phyloP scores from a whole-genome alignment of 1,140 invertebrate genomes.

The Drosophila santomea region DNA sequence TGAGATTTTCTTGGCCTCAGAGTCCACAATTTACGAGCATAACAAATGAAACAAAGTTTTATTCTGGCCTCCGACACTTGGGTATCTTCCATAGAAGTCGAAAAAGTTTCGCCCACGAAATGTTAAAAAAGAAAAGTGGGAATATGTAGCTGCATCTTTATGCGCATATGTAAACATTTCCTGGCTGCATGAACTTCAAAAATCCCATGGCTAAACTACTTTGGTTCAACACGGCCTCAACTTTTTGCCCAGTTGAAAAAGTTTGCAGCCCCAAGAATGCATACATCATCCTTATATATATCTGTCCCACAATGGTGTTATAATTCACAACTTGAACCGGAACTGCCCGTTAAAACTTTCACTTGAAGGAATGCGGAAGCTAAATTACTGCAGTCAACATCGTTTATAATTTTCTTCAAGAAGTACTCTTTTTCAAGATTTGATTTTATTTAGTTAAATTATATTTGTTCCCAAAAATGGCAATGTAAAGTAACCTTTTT shows the following conservation, averaged over 20 bases:
- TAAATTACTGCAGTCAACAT: slow-evolving; percentile 37
- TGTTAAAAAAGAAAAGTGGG: background rate
- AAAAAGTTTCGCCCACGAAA: background rate
- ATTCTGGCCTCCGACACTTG: slow-evolving; percentile 3
- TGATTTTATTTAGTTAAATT: background rate
- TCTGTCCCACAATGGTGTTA: slow-evolving; percentile 56
- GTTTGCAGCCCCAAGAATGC: slow-evolving; percentile 28
- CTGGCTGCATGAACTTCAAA: slow-evolving; percentile 54
- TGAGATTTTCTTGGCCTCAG: slow-evolving; percentile 59
- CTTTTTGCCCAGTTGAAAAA: slow-evolving; percentile 46
- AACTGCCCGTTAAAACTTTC: slow-evolving; percentile 46
- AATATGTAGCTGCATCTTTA: slow-evolving; percentile 58
- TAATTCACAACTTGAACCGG: slow-evolving; percentile 63
- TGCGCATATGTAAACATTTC: slow-evolving; percentile 79
- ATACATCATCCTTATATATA: slow-evolving; percentile 25
- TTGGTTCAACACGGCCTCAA: slow-evolving; percentile 39
- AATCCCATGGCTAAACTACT: slow-evolving; percentile 70
- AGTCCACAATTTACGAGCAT: slow-evolving; percentile 58
- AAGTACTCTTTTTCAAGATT: no score
- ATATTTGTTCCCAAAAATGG: background rate
- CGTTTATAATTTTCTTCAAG: no score
- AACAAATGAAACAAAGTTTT: slow-evolving; percentile 68
- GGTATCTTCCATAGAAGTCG: slow-evolving; percentile 1
- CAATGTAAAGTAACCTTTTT: background rate
- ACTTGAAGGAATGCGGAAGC: slow-evolving; percentile 48